Evolutionary conservation across 2,888 invertebrate species (phyloP), one percentile per base, ranked within the genome.

Genomic region (Agrochola lota): DNA sequence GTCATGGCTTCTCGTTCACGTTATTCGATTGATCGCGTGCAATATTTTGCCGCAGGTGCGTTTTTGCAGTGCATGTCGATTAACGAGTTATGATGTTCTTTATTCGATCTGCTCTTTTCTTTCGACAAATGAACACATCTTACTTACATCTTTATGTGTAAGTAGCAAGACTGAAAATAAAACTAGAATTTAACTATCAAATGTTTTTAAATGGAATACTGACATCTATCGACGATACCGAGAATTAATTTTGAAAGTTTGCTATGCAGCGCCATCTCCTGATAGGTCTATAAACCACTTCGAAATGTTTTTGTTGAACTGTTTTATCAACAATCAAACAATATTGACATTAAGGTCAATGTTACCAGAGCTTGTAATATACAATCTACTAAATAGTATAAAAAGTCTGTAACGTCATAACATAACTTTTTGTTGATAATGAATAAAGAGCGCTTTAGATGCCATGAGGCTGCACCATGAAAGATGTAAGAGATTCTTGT

Each of bases 1-100:
- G 79, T 83, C 78, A 85, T 78, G 79, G 72, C 71, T 77, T 23
- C 64, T 73, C 74, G 72, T 80, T 76, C 85, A 76, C 52, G 73
- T 62, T 86, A 72, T 74, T 84, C 77, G 73, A 78, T 80, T 73
- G 75, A 88, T 79, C 43, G 71, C 85, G 80, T 84, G 83, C 80
- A 81, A 87, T 81, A 75, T 78, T 79, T 79, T 57, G 77, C 87
- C 72, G 73, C 75, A 69, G 74, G 79, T 81, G 79, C 79, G 74
- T 74, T 78, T 79, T 43, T 83, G 35, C 74, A 26, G 52, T 70
- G 66, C 63, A 68, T 78, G 68, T 43, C 63, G 60, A 82, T 81
- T 84, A 70, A 77, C 59, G 55, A 80, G 71, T 71, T 59, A 30
- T 64, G 72, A 30, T 64, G 72, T 73, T 74, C 40, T 80, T 52